A percentile compares a stretch with the other conserved stretches of the same genome.
Conservation (phyloP, 2,888 invertebrate genomes). For the Plutella xylostella region DNA sequence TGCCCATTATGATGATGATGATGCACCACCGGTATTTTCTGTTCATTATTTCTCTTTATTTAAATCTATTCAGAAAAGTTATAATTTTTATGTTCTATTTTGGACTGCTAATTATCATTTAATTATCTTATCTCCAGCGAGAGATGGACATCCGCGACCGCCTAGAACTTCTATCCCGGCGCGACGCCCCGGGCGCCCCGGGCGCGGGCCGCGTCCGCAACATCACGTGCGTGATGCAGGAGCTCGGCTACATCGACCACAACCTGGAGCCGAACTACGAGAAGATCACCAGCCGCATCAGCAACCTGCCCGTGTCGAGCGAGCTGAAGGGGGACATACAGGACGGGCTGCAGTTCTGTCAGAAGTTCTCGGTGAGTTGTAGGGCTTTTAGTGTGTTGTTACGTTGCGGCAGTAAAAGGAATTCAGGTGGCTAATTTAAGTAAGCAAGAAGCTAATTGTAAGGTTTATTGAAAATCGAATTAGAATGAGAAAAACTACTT, state of each 20-base stretch:
- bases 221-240: constrained; percentile 79
- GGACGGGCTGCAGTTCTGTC: constrained; percentile 75
- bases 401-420: no score
- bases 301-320: constrained; percentile 69
- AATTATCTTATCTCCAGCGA: constrained; percentile 57
- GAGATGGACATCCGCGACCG: constrained; percentile 73
- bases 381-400: no score
- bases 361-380: constrained; percentile 76
- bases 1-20: no score
- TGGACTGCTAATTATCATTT: no score
- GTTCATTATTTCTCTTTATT: no score
- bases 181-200: constrained; percentile 26
- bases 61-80: no score
- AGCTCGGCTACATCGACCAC: constrained; percentile 75
- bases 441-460: no score
- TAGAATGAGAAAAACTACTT: no score
- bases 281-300: constrained; percentile 72
- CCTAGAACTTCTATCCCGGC: constrained; percentile 67
- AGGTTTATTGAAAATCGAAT: no score
- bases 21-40: no score
- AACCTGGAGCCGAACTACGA: constrained; percentile 75
- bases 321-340: constrained; percentile 75
- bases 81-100: no score
- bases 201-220: constrained; percentile 64
- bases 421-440: no score